Percentiles rank a stretch among this genome's conserved stretches.
Conservation (phyloP, 92 coral and sea anemone species). For the Siderastrea siderea region DNA sequence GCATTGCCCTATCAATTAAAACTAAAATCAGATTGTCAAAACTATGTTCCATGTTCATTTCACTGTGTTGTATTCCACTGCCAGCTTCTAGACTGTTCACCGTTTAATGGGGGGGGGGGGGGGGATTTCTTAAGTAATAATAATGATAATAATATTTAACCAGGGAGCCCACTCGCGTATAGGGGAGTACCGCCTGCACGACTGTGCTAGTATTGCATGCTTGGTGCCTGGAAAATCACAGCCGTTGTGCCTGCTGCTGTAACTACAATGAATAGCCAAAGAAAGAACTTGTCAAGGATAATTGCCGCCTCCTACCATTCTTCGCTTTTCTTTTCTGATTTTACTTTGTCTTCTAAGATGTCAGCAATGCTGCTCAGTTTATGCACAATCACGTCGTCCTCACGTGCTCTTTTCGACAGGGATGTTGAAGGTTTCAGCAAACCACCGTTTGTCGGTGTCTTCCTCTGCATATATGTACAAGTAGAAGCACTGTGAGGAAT, state of each 20-base stretch:
- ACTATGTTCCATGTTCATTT: no score
- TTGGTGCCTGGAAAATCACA: no score
- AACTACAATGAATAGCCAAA: slow-evolving; percentile 54
- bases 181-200: no score
- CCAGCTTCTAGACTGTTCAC: no score
- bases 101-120: no score
- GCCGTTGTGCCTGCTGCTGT: slow-evolving; percentile 20
- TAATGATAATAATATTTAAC: no score
- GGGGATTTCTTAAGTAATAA: no score
- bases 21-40: no score
- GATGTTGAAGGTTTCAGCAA: background rate
- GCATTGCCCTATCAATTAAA: no score
- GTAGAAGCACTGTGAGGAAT: background rate
- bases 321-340: slow-evolving; percentile 5
- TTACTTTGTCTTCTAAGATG: slow-evolving; percentile 11
- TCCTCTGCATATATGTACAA: background rate
- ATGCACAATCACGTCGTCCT: background rate
- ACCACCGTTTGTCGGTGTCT: background rate
- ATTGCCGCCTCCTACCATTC: slow-evolving; percentile 69
- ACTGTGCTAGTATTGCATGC: no score
- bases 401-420: background rate
- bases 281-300: slow-evolving; percentile 61
- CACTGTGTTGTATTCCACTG: no score
- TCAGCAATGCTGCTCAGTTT: background rate
- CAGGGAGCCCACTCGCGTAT: no score